Evolutionary conservation across 2,113 vertebrate genomes (phyloP), one percentile per base, ranked within the genome.

Genomic region (Anhinga anhinga): DNA sequence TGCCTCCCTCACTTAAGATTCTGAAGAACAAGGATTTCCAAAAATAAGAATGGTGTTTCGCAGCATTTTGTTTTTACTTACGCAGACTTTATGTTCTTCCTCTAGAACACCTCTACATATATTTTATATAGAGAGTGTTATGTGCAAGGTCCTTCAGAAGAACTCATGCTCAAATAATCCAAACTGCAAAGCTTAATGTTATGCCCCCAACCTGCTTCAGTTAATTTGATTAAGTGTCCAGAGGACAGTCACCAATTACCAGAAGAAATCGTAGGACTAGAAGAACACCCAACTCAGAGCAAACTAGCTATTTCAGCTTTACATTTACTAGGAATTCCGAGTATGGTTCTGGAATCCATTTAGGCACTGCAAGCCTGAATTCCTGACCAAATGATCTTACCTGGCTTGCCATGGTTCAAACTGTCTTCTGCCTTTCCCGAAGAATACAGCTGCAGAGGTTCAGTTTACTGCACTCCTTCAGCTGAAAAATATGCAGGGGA

Each of bases 371-470:
- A 76, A 93, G 93, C 88, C 94, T 93, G 58, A 80, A 30, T 55
- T 91, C 86, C 91, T 91, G 93, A 95, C 71, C 86, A 93, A 69
- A 81, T 44, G 13, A 93, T 97, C 97, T 97, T 98, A 97, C 97
- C 97, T 93, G 97, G 93, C n/a, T 96, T 81, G 97, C 96, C 97
- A 98, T 97, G 50, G 83, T 63, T 96, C 79, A 92, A 91, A 66
- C n/a, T 67, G 71, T 58, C 85, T 78, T 95, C 94, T 20, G 63
- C n/a, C 63, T 53, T 38, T 55, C 88, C 80, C 1, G 0, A 86
- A 10, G 56, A 70, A 26, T 9, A 27, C 2, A 1, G 38, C 38
- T 22, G 71, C 47, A 17, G 74, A 34, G 50, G 53, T 47, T 80
- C 52, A 13, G n/a, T 36, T 70, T 89, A 67, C 2, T 32, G 45